Conservation (phyloP, 2,113 vertebrate genomes). For the Zapus hudsonius region DNA sequence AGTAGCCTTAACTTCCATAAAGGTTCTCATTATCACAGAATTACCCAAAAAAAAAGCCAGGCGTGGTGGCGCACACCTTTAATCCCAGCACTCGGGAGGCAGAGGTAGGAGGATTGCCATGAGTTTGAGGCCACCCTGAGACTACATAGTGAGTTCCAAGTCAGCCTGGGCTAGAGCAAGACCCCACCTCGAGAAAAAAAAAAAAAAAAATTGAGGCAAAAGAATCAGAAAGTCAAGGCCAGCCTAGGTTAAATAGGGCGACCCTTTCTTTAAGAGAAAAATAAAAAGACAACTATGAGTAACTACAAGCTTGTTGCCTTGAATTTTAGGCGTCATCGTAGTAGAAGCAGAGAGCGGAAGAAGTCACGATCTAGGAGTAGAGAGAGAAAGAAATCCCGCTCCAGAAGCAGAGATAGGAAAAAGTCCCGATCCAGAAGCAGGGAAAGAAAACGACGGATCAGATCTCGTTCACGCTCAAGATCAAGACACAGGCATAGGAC, state of each 20-base stretch:
- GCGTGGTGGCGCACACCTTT: too few relatives aligned
- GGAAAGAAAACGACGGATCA: slow-evolving; percentile 92
- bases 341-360: slow-evolving; percentile 93
- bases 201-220: too few relatives aligned
- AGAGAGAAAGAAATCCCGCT: slow-evolving; percentile 91
- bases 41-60: too few relatives aligned
- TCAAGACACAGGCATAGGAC: slow-evolving; percentile 94
- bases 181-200: too few relatives aligned
- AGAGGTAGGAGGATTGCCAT: too few relatives aligned
- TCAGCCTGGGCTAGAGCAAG: too few relatives aligned
- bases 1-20: neutral
- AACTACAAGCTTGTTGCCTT: slow-evolving; percentile 39
- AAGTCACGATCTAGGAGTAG: slow-evolving; percentile 90
- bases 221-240: neutral
- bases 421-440: slow-evolving; percentile 93
- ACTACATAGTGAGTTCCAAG: too few relatives aligned
- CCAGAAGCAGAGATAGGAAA: slow-evolving; percentile 94
- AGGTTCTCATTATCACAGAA: neutral
- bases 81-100: too few relatives aligned
- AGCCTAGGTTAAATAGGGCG: neutral
- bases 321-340: slow-evolving; percentile 92
- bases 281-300: neutral
- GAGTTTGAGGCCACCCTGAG: too few relatives aligned
- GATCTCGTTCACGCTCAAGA: slow-evolving; percentile 93
- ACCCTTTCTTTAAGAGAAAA: neutral